Evolutionary conservation across 2,888 invertebrate genomes (phyloP).

Genomic region (Saturnia japonica): DNA sequence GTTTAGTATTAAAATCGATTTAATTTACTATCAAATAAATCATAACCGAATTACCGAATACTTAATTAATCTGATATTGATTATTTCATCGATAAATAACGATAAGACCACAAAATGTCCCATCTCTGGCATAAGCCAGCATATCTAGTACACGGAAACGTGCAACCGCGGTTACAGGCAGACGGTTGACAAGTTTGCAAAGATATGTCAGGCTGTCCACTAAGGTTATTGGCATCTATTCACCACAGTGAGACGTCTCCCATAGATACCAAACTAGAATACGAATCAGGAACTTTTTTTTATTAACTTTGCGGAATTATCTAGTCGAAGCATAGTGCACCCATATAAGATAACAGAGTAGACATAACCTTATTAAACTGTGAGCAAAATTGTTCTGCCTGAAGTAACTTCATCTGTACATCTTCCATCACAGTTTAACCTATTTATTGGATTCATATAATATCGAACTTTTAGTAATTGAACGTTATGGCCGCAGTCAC

Average conservation of each 20-base stretch:
- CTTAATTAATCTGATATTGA: background rate
- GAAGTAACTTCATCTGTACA: background rate
- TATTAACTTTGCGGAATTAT: slow-evolving; percentile 8
- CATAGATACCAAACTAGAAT: slow-evolving; percentile 1
- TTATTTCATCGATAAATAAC: background rate
- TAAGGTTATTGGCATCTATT: slow-evolving; percentile 23
- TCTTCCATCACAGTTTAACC: background rate
- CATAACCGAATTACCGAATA: background rate
- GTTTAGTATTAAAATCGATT: background rate
- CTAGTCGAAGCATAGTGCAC: background rate
- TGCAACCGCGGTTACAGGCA: slow-evolving; percentile 4
- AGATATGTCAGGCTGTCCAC: slow-evolving; percentile 13
- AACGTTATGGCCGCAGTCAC: no score
- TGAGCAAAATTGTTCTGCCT: background rate
- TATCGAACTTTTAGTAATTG: background rate
- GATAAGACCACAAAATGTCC: background rate
- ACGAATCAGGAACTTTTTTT: slow-evolving; percentile 6
- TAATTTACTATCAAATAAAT: background rate
- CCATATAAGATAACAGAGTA: slow-evolving; percentile 11
- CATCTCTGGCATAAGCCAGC: background rate
- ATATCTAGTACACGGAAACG: slow-evolving; percentile 12
- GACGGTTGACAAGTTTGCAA: slow-evolving; percentile 12
- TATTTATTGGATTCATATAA: background rate
- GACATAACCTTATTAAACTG: slow-evolving; percentile 1
- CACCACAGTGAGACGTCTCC: slow-evolving; percentile 6